Base-by-base conservation (phyloP, 2,113 vertebrate species). In the Proterorhinus semilunaris region DNA sequence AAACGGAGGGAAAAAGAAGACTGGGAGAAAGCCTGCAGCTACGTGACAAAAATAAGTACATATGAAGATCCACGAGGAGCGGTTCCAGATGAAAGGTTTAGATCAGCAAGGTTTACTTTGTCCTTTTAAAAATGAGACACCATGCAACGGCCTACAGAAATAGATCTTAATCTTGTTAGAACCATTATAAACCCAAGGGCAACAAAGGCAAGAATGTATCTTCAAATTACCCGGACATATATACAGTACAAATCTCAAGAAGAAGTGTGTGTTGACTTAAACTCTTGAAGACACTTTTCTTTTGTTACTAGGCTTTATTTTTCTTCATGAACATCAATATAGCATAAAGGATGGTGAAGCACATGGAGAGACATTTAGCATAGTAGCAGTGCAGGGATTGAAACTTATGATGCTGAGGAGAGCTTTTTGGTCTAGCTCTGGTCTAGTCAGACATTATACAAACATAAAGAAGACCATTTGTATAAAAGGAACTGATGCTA, bases 111-210 rank as follows among this genome's bases (percentile, higher is more conserved):
- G 12, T 62, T 65, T n/a, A 45, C 57, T 52, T 64, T 21, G 63
- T 11, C 15, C n/a, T 47, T 36, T 64, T 53, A 53, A 74, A 73
- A 49, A 68, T 50, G 78, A 66, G 68, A 72, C 53, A 69, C 15
- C 65, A 36, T 36, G 66, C 12, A 53, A 66, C 42, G 58, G 15
- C 51, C 63, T 42, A 72, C 45, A 72, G 61, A 81, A 74, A 85
- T 68, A 75, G 68, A 79, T 74, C 62, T 53, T 72, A 63, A 81
- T 79, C 59, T 73, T 64, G 69, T 74, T 72, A 79, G 49, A 66
- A 12, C 11, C 58, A 63, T 67, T 65, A 54, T 55, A 69, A 72
- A 10, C 53, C 59, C 15, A 4, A 12, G 51, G 71, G 59, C 54
- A 71, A 62, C 47, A 65, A 65, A 75, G 55, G 66, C 52, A 64